Conservation (phyloP, 1,140 invertebrate genomes). For the Drosophila mauritiana region DNA sequence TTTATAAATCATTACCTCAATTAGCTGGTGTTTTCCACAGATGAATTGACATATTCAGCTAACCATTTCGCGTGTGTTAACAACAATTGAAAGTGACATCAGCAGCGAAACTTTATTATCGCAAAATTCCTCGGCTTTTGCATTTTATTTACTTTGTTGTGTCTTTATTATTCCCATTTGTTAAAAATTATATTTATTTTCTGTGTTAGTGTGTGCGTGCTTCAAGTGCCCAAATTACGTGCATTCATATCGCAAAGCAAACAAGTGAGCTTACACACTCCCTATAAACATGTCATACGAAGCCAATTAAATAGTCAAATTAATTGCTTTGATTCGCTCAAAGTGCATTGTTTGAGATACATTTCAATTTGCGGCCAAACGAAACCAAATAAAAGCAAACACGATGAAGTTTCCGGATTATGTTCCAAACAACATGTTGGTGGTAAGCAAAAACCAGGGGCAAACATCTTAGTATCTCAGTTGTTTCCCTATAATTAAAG, state of each 20-base stretch:
- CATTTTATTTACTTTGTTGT: conserved; percentile 6
- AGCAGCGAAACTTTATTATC: conserved; percentile 45
- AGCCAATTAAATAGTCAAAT: conserved; percentile 64
- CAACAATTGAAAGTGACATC: conserved; percentile 72
- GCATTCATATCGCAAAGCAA: conserved; percentile 54
- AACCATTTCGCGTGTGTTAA: conserved; percentile 33
- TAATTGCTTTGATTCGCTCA: conserved; percentile 66
- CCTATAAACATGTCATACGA: conserved; percentile 62
- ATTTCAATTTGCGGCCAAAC: conserved; percentile 52
- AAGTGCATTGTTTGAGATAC: conserved; percentile 65
- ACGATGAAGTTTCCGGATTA: conserved; percentile 84
- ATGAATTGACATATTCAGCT: conserved; percentile 47
- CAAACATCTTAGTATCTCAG: conserved; percentile 30
- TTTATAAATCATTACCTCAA: conserved; percentile 77
- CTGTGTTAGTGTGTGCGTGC: conserved; percentile 5
- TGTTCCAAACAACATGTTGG: conserved; percentile 81
- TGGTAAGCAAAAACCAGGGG: conserved; percentile 61
- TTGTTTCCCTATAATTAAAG: conserved; percentile 58
- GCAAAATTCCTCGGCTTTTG: conserved; percentile 17
- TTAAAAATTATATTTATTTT: conserved; percentile 26
- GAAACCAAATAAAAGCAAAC: conserved; percentile 36
- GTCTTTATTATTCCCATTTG: conserved; percentile 16
- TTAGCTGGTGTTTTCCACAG: conserved; percentile 17
- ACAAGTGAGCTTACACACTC: conserved; percentile 33
- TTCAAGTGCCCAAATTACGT: conserved; percentile 57